Evolutionary conservation across 1,140 invertebrate genomes (phyloP), one percentile per base, ranked within the genome.

Genomic region (Campoletis sonorensis): DNA sequence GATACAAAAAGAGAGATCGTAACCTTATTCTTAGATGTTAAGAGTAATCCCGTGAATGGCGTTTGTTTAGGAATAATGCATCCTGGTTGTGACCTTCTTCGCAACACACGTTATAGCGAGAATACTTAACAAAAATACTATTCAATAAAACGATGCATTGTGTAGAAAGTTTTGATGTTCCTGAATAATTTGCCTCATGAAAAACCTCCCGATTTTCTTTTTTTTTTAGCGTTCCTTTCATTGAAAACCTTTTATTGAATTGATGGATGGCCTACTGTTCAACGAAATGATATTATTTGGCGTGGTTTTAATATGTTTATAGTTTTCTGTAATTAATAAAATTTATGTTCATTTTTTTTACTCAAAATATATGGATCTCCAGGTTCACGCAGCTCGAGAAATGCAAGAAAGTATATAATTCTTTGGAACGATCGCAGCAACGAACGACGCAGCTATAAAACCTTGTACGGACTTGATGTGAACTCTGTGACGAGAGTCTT

Each of bases 401-500:
- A n/a, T 54, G 8, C 16, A n/a, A 54, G 4, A 18, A 54, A 54
- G 18, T 54, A 54, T 54, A 54, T 1, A n/a, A 54, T 21, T 54
- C 51, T 54, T 54, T n/a, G 7, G 11, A 54, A 54, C 1, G 51
- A 54, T 18, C 18, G 16, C 18, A 54, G 4, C 51, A 21, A 54
- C 18, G 18, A 54, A 21, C 51, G 51, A n/a, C n/a, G 5, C n/a
- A n/a, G 51, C 51, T 54, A 54, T 54, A 54, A 64, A 15, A 64
- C 61, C 23, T 3, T 64, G 61, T 64, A 64, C 23, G 61, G 61
- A 64, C 61, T 26, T 11, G 71, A 40, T 73, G 40, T 73, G 33
- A 23, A 73, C 71, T 40, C 71, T 49, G 40, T 73, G 71, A 73
- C 71, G 71, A 49, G 61, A 64, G 61, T 49, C 37, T 49, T 40